These are phyloP conservation scores for Furcifer pardalis DNA, from an alignment of 2,797 vertebrate species.

Conservation along the genomic window DNA sequence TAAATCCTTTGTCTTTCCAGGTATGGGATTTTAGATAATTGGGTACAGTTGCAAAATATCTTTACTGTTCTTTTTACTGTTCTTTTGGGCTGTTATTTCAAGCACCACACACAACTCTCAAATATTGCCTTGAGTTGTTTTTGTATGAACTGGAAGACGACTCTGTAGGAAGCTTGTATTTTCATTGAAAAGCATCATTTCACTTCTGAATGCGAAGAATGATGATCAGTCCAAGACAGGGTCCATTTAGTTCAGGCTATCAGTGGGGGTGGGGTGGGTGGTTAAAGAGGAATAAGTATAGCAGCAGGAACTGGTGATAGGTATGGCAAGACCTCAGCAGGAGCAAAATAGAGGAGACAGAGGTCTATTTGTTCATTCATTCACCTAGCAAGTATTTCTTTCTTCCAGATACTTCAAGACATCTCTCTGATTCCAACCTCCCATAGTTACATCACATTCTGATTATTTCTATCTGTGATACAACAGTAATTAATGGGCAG, in stretches of 20 bases:
- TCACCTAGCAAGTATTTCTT: not conserved
- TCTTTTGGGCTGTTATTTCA: not conserved
- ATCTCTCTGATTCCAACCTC: not conserved
- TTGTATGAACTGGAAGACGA: not conserved
- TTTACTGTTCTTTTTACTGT: not conserved
- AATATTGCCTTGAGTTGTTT: not conserved
- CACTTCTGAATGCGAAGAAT: not conserved
- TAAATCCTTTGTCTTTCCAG: no score
- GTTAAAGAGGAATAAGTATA: conserved; percentile 10
- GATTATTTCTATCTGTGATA: not conserved
- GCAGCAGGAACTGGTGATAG: not conserved
- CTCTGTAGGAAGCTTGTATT: not conserved
- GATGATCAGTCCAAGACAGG: not conserved
- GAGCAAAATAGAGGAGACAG: not conserved
- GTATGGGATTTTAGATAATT: no score
- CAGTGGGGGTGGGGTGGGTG: no score
- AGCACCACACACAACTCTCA: not conserved
- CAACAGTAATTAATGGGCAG: not conserved
- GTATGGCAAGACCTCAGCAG: not conserved
- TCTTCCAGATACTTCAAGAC: not conserved
- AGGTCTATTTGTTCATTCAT: not conserved
- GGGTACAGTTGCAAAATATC: not conserved
- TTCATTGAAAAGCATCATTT: not conserved
- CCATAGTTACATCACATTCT: not conserved
- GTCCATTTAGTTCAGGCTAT: not conserved